Evolutionary conservation across 2,888 invertebrate species (phyloP).

Genomic region (Dioctria linearis): DNA sequence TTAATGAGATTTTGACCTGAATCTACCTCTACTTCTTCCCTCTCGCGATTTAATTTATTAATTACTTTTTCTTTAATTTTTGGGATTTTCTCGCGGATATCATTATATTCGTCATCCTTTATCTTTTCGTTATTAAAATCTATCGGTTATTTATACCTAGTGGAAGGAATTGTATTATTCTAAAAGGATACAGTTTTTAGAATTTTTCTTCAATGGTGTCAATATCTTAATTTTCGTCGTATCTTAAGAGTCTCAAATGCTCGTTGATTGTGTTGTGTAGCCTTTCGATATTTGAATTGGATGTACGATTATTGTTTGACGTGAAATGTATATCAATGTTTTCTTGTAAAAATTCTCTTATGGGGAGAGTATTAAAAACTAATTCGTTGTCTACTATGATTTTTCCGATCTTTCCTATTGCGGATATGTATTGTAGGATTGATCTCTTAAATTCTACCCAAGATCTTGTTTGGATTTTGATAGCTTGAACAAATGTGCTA

Average conservation of each 20-base stretch:
- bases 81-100: conserved; percentile 53
- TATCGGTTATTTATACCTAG: no score
- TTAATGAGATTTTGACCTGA: conserved; percentile 11
- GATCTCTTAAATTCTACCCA: conserved; percentile 58
- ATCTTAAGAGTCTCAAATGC: conserved; percentile 58
- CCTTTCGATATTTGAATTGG: conserved; percentile 58
- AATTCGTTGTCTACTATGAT: conserved; percentile 58
- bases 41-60: conserved; percentile 51
- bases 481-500: conserved; percentile 60
- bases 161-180: no score
- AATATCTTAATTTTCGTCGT: no score
- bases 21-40: conserved; percentile 22
- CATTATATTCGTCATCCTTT: no score
- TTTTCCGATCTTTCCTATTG: conserved; percentile 55
- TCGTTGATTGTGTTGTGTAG: conserved; percentile 60
- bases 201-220: no score
- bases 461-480: conserved; percentile 53
- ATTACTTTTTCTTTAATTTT: conserved; percentile 57
- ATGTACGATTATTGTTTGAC: conserved; percentile 58
- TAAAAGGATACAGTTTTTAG: no score
- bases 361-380: conserved; percentile 59
- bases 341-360: conserved; percentile 57
- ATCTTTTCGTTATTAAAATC: no score
- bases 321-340: conserved; percentile 58
- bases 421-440: conserved; percentile 55